A percentile compares a stretch with the other conserved stretches of the same genome.
phyloP scores from a whole-genome alignment of 1,140 invertebrate species.

The Catajapyx aquilonaris region DNA sequence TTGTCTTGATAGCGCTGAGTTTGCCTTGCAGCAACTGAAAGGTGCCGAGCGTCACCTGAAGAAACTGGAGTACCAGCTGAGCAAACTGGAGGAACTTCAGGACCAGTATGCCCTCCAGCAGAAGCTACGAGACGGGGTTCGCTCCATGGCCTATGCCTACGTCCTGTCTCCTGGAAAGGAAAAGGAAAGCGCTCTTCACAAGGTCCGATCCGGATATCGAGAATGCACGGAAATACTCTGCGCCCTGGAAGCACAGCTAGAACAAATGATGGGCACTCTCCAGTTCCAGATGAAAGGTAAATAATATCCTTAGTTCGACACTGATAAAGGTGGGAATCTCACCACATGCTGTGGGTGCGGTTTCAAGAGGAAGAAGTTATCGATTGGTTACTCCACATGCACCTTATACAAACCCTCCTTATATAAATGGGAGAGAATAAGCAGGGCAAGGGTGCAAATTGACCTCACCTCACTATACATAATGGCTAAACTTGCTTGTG shows the following conservation, averaged over 20 bases:
- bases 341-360: no score
- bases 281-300: slow-evolving; percentile 31
- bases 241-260: slow-evolving; percentile 28
- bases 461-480: no score
- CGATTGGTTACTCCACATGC: no score
- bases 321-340: no score
- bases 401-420: no score
- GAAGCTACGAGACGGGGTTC: slow-evolving; percentile 26
- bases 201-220: slow-evolving; percentile 27
- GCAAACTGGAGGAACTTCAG: slow-evolving; percentile 27
- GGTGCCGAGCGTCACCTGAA: slow-evolving; percentile 27
- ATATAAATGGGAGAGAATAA: no score
- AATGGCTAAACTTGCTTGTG: no score
- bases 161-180: slow-evolving; percentile 23
- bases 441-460: no score
- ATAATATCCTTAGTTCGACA: neutral
- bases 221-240: slow-evolving; percentile 31
- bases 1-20: slow-evolving; percentile 4
- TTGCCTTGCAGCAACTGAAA: slow-evolving; percentile 24
- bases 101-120: slow-evolving; percentile 28
- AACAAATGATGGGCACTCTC: slow-evolving; percentile 29
- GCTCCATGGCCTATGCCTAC: slow-evolving; percentile 28
- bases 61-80: slow-evolving; percentile 27
- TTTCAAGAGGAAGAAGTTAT: no score
- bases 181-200: slow-evolving; percentile 23